A percentile compares a stretch with the other conserved stretches of the same genome.
phyloP scores from a whole-genome alignment of 2,113 vertebrate species.

The Daubentonia madagascariensis region DNA sequence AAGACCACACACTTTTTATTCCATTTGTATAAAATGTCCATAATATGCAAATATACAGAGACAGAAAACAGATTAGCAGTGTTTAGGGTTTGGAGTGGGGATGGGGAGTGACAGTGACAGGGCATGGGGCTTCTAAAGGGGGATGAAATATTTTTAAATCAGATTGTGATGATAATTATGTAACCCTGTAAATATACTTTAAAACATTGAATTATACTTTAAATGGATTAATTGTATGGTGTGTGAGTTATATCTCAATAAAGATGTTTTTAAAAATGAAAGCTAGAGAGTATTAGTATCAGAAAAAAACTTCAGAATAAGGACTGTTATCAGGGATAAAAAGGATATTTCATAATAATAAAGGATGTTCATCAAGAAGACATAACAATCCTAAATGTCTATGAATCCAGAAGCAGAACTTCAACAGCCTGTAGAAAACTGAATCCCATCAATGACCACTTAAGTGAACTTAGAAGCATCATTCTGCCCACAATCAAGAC shows the following conservation, averaged over 20 bases:
- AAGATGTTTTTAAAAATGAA: neutral
- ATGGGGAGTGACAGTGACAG: neutral
- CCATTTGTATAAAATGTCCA: too few species aligned
- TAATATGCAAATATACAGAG: neutral
- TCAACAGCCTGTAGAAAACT: neutral
- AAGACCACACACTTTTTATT: too few species aligned
- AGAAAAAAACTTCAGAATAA: neutral
- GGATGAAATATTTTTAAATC: too few species aligned
- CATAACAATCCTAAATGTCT: neutral
- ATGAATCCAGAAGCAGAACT: neutral
- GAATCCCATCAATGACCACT: neutral
- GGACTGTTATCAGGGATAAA: neutral
- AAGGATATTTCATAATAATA: neutral
- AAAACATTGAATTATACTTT: neutral
- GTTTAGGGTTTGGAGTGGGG: neutral
- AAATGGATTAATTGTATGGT: too few species aligned
- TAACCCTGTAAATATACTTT: neutral
- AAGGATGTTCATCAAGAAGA: neutral
- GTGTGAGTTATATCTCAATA: neutral
- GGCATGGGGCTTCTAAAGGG: too few species aligned
- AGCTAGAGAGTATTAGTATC: neutral
- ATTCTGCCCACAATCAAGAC: neutral
- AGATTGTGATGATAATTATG: too few species aligned
- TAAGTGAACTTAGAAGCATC: neutral
- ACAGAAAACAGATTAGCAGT: neutral